A percentile compares a stretch with the other conserved stretches of the same genome.
These are phyloP conservation scores for Brachyptera risi DNA, from an alignment of 2,888 invertebrate genomes.

Conservation along the genomic window DNA sequence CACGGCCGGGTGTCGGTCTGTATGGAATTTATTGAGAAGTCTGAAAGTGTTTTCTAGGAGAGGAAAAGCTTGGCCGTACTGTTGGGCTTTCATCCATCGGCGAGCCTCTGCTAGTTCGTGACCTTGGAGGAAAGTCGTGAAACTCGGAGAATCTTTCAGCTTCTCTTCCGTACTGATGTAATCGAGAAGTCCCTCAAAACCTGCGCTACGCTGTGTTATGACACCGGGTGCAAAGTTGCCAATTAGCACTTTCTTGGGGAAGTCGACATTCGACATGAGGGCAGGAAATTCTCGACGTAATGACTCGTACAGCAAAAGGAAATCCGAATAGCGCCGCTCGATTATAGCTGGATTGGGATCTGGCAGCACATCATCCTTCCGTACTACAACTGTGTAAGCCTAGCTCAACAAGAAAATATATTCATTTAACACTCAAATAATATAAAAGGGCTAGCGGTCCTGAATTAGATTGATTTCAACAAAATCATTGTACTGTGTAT, in stretches of 20 bases:
- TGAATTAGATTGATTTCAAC: too few species aligned
- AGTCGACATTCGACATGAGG: slow-evolving; percentile 52
- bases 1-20: slow-evolving; percentile 64
- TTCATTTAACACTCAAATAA: too few species aligned
- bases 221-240: slow-evolving; percentile 68
- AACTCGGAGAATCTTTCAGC: slow-evolving; percentile 54
- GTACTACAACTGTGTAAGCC: slow-evolving; percentile 59
- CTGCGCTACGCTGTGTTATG: slow-evolving; percentile 59
- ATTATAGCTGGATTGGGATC: slow-evolving; percentile 62
- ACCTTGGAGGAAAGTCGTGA: slow-evolving; percentile 59
- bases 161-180: slow-evolving; percentile 53
- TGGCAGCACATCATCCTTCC: slow-evolving; percentile 53
- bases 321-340: slow-evolving; percentile 69
- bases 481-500: too few species aligned
- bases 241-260: slow-evolving; percentile 65
- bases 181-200: slow-evolving; percentile 60
- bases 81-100: slow-evolving; percentile 53
- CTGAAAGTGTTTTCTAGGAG: slow-evolving; percentile 64
- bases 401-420: slow-evolving; percentile 22
- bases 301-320: slow-evolving; percentile 58
- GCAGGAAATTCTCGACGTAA: slow-evolving; percentile 57
- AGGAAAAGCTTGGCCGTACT: slow-evolving; percentile 58
- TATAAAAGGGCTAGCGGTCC: too few species aligned
- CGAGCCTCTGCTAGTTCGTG: slow-evolving; percentile 59
- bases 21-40: slow-evolving; percentile 60